Conservation (phyloP, 2,797 vertebrate species). For the Rallus crepitans region DNA sequence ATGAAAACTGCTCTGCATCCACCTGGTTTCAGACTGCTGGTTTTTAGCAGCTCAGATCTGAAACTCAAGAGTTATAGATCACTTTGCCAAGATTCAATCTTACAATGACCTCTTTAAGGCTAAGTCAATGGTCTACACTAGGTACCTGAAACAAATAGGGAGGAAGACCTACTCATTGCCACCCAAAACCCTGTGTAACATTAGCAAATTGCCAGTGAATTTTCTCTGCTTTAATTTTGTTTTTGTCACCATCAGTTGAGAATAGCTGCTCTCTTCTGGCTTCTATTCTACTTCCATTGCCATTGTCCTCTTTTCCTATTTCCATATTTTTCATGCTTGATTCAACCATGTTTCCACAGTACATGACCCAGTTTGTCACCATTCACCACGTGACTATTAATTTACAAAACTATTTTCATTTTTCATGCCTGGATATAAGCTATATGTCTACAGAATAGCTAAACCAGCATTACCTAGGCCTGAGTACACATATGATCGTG, state of each 20-base stretch:
- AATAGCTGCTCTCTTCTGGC: background rate
- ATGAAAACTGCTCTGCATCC: background rate
- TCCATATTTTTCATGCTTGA: background rate
- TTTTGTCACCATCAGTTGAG: background rate
- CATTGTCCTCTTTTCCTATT: background rate
- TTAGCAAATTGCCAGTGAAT: background rate
- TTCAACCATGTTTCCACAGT: background rate
- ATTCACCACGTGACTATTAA: background rate
- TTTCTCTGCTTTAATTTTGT: background rate
- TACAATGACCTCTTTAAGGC: rapidly evolving
- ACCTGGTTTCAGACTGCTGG: background rate
- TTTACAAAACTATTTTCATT: slow-evolving; percentile 4
- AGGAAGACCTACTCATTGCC: background rate
- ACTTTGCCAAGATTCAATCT: background rate
- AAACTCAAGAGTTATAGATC: rapidly evolving
- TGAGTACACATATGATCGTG: background rate
- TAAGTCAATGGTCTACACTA: background rate
- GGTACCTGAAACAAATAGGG: background rate
- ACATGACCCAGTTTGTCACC: background rate
- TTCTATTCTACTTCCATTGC: background rate
- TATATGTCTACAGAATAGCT: background rate
- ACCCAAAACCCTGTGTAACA: background rate
- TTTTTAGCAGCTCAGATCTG: background rate
- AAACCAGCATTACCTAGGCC: background rate
- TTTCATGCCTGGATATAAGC: background rate